Conservation (phyloP, 2,113 vertebrate genomes). For the Sinocyclocheilus rhinocerous region DNA sequence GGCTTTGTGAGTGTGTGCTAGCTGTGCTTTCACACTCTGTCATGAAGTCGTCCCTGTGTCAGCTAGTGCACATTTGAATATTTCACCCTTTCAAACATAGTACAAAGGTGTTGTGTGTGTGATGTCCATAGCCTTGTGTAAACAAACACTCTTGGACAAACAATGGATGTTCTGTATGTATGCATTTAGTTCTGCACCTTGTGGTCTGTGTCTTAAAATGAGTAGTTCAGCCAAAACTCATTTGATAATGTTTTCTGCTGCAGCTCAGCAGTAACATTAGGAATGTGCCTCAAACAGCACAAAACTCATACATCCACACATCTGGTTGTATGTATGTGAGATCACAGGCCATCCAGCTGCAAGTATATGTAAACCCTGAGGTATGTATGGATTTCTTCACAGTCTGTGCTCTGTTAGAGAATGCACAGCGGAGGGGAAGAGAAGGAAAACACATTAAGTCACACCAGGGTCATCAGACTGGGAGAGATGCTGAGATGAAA, state of each 20-base stretch:
- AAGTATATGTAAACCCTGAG: conserved; percentile 17
- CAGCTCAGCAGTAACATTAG: conserved; percentile 11
- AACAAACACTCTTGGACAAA: not conserved
- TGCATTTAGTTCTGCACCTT: not conserved
- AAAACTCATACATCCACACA: conserved; percentile 1
- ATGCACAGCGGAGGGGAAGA: not conserved
- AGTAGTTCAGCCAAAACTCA: not conserved
- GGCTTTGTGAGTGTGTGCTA: not conserved
- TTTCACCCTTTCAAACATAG: not conserved
- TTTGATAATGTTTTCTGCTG: not conserved
- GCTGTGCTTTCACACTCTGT: not conserved
- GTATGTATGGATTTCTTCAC: conserved; percentile 37
- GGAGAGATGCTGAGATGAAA: conserved; percentile 18
- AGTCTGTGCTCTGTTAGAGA: conserved; percentile 24
- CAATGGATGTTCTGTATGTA: not conserved
- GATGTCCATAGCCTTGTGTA: not conserved
- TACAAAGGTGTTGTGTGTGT: conserved; percentile 18
- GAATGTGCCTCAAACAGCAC: conserved; percentile 27
- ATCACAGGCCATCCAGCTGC: conserved; percentile 31
- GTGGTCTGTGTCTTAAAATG: not conserved
- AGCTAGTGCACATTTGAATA: not conserved
- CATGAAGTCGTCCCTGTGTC: not conserved
- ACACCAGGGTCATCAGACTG: conserved; percentile 15
- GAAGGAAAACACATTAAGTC: conserved; percentile 8
- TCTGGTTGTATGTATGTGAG: not conserved